Conservation (phyloP, 1,140 invertebrate genomes). For the Apis dorsata region DNA sequence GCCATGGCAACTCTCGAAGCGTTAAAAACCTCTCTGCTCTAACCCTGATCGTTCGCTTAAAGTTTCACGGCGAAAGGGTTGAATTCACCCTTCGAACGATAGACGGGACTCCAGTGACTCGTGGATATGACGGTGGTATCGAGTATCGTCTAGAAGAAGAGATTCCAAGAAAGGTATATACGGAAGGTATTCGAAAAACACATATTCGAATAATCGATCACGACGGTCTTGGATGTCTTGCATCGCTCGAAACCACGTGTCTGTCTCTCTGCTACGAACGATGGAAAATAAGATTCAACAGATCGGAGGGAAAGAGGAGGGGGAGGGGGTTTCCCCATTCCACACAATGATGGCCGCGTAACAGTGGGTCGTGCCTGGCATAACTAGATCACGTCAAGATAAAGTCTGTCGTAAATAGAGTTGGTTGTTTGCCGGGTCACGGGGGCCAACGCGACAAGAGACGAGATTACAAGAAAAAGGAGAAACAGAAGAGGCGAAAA, state of each 20-base stretch:
- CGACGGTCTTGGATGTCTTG: no score
- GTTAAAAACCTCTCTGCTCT: constrained; percentile 63
- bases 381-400: constrained; percentile 78
- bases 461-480: not conserved
- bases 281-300: constrained; percentile 30
- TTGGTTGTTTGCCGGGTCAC: constrained; percentile 46
- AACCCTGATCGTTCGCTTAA: constrained; percentile 65
- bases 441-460: constrained; percentile 2
- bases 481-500: not conserved
- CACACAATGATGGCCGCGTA: constrained; percentile 13
- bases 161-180: no score
- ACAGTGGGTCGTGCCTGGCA: constrained; percentile 73
- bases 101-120: not conserved
- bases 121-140: not conserved
- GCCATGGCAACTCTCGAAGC: constrained; percentile 68
- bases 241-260: not conserved
- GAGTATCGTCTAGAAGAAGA: no score
- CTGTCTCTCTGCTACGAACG: not conserved
- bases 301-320: not conserved
- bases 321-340: constrained; percentile 8
- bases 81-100: constrained; percentile 34
- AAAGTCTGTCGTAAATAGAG: constrained; percentile 72
- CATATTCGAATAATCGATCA: no score
- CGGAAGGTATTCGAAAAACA: no score
- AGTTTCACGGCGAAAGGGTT: constrained; percentile 59